Conservation (phyloP, 64 coral and sea anemone species). For the Cladopsammia gracilis region DNA sequence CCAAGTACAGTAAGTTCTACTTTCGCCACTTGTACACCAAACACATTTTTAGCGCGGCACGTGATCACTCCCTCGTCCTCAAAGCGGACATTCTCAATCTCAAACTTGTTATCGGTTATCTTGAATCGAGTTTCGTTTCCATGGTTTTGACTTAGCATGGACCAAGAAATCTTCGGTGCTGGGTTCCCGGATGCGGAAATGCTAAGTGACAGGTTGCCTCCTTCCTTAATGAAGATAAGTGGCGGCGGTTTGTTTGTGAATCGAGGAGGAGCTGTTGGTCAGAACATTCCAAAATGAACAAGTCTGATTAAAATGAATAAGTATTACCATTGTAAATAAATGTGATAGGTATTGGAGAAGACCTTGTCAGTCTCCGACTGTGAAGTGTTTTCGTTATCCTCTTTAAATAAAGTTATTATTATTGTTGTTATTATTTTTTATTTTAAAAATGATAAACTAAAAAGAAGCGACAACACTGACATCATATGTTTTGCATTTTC, state of each 20-base stretch:
- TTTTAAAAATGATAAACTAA: too few species aligned
- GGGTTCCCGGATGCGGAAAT: conserved; percentile 45
- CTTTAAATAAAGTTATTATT: too few species aligned
- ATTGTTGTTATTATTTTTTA: too few species aligned
- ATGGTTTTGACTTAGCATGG: neutral
- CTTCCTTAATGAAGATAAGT: conserved; percentile 29
- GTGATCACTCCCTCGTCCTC: conserved; percentile 53
- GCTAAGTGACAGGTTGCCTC: conserved; percentile 9
- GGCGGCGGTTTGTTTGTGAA: conserved; percentile 22
- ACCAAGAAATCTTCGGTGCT: conserved; percentile 47
- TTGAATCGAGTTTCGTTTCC: neutral
- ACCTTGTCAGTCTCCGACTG: too few species aligned
- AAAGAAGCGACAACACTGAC: too few species aligned
- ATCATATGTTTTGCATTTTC: neutral
- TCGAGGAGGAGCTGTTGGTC: conserved; percentile 32
- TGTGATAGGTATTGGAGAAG: too few species aligned
- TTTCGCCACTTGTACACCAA: conserved; percentile 19
- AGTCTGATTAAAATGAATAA: too few species aligned
- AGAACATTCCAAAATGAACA: too few species aligned
- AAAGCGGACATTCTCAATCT: conserved; percentile 33
- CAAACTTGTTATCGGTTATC: neutral
- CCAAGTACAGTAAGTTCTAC: conserved; percentile 60
- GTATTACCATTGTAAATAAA: too few species aligned
- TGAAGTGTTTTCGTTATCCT: too few species aligned
- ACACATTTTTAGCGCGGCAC: conserved; percentile 55